Evolutionary conservation across 2,888 invertebrate genomes (phyloP), one percentile per base, ranked within the genome.

Genomic region (Conistra vaccinii): DNA sequence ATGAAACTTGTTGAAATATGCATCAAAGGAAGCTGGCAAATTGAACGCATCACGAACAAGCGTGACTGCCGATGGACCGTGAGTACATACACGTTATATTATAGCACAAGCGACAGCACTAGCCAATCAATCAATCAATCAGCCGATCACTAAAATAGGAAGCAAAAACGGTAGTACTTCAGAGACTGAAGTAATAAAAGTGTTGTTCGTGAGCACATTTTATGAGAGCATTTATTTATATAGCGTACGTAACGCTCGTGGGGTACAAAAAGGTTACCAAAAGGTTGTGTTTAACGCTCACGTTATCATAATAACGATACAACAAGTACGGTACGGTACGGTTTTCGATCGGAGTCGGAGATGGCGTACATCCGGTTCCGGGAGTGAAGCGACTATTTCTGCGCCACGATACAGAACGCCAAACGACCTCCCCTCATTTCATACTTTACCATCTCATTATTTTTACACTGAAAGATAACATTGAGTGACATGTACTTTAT

Each of bases 1-100:
- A 89, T 89, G 88, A 87, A 90, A 91, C 89, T 91, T 91, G 90
- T 89, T 92, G 90, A 91, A 93, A 93, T 92, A 92, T 93, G 91
- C 90, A 92, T 93, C 93, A 93, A 93, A 93, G 90, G 91, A 91
- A 90, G 71, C 84, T 83, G 81, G 85, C 78, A 90, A 92, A 92
- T 91, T 90, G 89, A 91, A 92, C 89, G 91, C 88, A 91, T 91
- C 89, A 89, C 89, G 87, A 84, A 86, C 89, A 88, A 81, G 81
- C 87, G 75, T 80, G 81, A 87, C 90, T 83, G 86, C 87, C 85
- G 87, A 88, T 91, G 89, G 83, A 87, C 87, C 88, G 89, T 88
- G 89, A 87, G 81, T 82, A 80, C 61, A 71, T 55, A 75, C 69
- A 76, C 78, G 79, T 80, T 77, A 66, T 80, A 80, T 83, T 80